A percentile compares a stretch with the other conserved stretches of the same genome.
Conservation (phyloP, 2,888 invertebrate species). For the Laspeyria flexula region DNA sequence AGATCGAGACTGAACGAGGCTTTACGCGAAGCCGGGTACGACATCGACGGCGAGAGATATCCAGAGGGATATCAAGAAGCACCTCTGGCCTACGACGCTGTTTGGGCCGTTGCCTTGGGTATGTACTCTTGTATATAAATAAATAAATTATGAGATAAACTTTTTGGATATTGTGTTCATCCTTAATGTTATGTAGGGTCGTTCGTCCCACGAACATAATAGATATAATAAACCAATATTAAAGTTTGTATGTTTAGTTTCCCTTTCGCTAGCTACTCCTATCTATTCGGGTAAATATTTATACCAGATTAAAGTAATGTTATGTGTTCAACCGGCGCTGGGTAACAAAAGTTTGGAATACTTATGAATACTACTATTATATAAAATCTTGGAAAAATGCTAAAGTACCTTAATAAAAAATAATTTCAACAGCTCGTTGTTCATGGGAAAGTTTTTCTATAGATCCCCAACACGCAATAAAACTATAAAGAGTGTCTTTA, state of each 20-base stretch:
- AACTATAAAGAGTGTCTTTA: constrained; percentile 11
- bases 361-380: neutral
- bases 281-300: too few species aligned
- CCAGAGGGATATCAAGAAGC: constrained; percentile 99
- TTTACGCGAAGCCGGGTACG: constrained; percentile 92
- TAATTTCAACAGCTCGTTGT: constrained; percentile 1
- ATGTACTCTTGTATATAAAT: constrained; percentile 41
- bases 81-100: constrained; percentile 99
- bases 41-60: constrained; percentile 94
- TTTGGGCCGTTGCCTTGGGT: constrained; percentile 99
- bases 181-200: constrained; percentile 1
- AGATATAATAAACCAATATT: neutral
- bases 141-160: constrained; percentile 25
- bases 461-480: constrained; percentile 12
- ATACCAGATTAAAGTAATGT: too few species aligned
- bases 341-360: neutral
- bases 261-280: too few species aligned
- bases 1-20: constrained; percentile 93
- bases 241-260: too few species aligned
- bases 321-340: too few species aligned
- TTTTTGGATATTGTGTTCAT: constrained; percentile 12
- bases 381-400: neutral
- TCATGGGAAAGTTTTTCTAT: constrained; percentile 3
- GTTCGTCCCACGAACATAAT: neutral
- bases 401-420: neutral